phyloP scores from a whole-genome alignment of 2,113 vertebrate genomes.

The Montifringilla adamsi region DNA sequence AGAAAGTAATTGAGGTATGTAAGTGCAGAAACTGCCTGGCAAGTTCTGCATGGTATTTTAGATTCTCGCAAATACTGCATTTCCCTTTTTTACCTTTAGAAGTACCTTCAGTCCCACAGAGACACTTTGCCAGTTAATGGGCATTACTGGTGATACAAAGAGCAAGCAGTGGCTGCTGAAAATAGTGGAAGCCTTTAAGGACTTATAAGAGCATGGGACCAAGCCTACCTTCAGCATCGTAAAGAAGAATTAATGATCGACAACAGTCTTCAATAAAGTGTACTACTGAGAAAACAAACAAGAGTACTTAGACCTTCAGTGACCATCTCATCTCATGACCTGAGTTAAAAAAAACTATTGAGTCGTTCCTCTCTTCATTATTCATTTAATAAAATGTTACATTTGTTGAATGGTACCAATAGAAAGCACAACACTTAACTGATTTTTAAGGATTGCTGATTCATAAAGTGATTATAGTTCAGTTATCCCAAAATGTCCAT shows the following conservation, averaged over 20 bases:
- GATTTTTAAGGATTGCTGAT: neutral
- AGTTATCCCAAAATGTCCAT: neutral
- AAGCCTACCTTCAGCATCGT: neutral
- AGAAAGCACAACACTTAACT: neutral
- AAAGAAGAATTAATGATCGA: neutral
- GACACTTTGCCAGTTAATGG: neutral
- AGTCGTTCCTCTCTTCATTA: neutral
- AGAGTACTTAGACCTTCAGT: neutral
- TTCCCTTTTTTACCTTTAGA: neutral
- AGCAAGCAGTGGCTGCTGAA: neutral
- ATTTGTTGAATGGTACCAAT: neutral
- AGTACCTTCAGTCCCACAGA: neutral
- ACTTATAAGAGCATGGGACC: neutral
- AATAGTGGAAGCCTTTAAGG: neutral
- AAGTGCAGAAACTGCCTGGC: neutral
- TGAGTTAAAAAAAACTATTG: neutral
- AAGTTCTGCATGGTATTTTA: neutral
- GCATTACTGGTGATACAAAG: neutral
- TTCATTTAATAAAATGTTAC: neutral
- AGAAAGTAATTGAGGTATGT: neutral
- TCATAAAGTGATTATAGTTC: neutral
- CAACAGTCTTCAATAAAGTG: neutral
- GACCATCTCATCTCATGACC: neutral
- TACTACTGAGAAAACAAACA: neutral
- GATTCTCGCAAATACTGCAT: neutral